A percentile compares a stretch with the other conserved stretches of the same genome.
phyloP scores from a whole-genome alignment of 2,797 vertebrate species.

The Crypturellus tataupa region DNA sequence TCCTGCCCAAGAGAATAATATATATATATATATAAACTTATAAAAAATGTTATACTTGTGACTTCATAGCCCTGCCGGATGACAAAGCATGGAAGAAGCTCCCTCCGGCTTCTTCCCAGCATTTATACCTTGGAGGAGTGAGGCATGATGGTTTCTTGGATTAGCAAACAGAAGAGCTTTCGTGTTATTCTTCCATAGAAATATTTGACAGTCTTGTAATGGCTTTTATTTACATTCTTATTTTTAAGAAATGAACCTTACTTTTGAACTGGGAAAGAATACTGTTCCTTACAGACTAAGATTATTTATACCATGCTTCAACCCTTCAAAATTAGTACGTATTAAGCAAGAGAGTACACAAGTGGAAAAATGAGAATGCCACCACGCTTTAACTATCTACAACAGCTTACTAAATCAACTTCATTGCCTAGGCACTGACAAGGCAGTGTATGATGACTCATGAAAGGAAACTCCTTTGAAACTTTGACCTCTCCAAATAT shows the following conservation, averaged over 20 bases:
- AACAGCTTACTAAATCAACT: background rate
- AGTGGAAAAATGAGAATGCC: background rate
- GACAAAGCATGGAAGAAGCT: background rate
- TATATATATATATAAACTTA: background rate
- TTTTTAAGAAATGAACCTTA: background rate
- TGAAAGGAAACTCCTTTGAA: slow-evolving; percentile 18
- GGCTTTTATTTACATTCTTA: background rate
- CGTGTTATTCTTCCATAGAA: background rate
- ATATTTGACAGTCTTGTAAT: background rate
- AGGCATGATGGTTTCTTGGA: background rate
- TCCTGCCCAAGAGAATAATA: background rate
- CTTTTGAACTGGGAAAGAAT: background rate
- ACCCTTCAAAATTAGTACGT: background rate
- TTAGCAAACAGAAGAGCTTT: background rate
- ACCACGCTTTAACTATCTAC: background rate
- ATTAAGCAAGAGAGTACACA: background rate
- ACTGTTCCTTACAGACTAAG: background rate
- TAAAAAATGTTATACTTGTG: background rate
- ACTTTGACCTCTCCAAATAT: background rate
- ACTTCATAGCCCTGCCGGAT: background rate
- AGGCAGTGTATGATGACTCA: background rate
- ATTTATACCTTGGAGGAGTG: background rate
- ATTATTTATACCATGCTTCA: background rate
- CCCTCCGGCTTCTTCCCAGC: background rate
- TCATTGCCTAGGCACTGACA: background rate